phyloP scores from a whole-genome alignment of 2,797 vertebrate genomes.

The Pangasius macronema region DNA sequence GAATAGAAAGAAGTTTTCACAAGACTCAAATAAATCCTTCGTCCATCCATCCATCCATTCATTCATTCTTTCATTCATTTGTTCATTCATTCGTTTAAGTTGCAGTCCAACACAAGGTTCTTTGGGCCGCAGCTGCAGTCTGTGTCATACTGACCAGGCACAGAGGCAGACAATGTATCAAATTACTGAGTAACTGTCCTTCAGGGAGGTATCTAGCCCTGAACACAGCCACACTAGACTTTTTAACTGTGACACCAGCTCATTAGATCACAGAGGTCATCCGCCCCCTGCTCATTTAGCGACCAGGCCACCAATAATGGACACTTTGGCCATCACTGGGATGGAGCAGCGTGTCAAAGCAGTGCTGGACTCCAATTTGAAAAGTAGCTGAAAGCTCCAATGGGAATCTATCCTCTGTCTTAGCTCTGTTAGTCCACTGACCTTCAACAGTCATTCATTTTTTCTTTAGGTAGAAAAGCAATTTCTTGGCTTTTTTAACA shows the following conservation, averaged over 20 bases:
- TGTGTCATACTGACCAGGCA: slow-evolving; percentile 61
- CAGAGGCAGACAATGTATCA: slow-evolving; percentile 66
- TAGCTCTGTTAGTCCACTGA: slow-evolving; percentile 64
- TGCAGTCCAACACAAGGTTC: slow-evolving; percentile 59
- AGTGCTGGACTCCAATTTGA: slow-evolving; percentile 64
- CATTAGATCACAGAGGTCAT: slow-evolving; percentile 75
- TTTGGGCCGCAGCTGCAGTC: slow-evolving; percentile 53
- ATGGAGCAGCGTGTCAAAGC: slow-evolving; percentile 59
- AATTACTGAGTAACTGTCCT: slow-evolving; percentile 66
- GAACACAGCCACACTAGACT: slow-evolving; percentile 64
- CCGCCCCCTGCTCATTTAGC: slow-evolving; percentile 64
- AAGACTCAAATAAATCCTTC: slow-evolving; percentile 15
- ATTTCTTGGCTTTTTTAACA: slow-evolving; percentile 61
- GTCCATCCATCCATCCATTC: background rate
- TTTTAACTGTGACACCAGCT: slow-evolving; percentile 73
- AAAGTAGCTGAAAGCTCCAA: slow-evolving; percentile 61
- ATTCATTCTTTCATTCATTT: slow-evolving; percentile 15
- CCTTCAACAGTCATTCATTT: slow-evolving; percentile 69
- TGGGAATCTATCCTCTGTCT: slow-evolving; percentile 62
- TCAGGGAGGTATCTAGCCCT: slow-evolving; percentile 63
- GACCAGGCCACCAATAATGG: slow-evolving; percentile 67
- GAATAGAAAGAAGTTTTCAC: background rate
- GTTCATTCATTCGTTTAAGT: slow-evolving; percentile 45
- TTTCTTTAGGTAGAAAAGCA: slow-evolving; percentile 67
- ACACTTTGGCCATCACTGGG: slow-evolving; percentile 60